phyloP scores from a whole-genome alignment of 2,113 vertebrate species.

The Geothlypis trichas region DNA sequence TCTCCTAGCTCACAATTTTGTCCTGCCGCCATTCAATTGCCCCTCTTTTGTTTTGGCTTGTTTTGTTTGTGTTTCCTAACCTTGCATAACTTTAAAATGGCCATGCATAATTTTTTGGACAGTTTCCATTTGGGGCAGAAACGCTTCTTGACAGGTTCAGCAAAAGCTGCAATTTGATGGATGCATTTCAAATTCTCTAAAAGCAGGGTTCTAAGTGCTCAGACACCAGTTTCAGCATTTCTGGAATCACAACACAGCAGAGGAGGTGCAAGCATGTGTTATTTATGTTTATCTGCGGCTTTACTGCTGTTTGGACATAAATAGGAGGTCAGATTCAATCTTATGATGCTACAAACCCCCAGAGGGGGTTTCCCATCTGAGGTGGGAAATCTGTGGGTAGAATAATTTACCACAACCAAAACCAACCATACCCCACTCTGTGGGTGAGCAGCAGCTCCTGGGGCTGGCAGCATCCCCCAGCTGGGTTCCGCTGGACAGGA shows the following conservation, averaged over 20 bases:
- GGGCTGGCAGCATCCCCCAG: background rate
- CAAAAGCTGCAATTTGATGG: slow-evolving; percentile 37
- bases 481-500: background rate
- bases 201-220: background rate
- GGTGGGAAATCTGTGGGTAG: background rate
- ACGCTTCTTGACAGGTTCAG: slow-evolving; percentile 50
- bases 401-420: background rate
- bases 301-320: background rate
- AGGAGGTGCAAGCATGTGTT: background rate
- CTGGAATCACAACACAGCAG: background rate
- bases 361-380: background rate
- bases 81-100: slow-evolving; percentile 45
- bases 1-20: background rate
- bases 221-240: background rate
- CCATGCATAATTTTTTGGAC: slow-evolving; percentile 60
- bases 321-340: background rate
- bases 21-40: background rate
- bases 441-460: background rate
- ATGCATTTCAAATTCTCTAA: background rate
- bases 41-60: background rate
- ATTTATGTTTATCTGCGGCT: background rate
- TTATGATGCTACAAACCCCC: background rate
- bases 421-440: background rate
- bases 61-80: slow-evolving; percentile 51
- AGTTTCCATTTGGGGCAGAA: slow-evolving; percentile 47